Base-by-base conservation (phyloP, 1,140 invertebrate species). In the Drosophila subobscura region DNA sequence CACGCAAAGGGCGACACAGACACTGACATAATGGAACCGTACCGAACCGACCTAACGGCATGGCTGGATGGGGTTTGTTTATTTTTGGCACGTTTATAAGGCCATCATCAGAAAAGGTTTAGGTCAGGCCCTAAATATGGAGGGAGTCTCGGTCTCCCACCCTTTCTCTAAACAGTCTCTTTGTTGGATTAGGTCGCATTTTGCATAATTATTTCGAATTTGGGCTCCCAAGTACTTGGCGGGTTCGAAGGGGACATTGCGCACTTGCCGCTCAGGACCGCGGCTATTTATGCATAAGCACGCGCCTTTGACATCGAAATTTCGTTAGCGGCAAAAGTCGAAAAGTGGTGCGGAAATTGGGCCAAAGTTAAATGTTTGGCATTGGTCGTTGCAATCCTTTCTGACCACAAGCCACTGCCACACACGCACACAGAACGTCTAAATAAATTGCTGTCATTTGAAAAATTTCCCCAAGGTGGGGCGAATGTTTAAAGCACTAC, bases 381-480 rank as follows among this genome's bases (percentile, higher is more conserved):
- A 77, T 51, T 50, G 60, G 64, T 45, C 56, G 72, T 53, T 58
- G 75, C 59, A 78, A 78, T 78, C 61, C 75, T 72, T 78, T 53
- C 40, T 67, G 63, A 55, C 78, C 77, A 64, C 76, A 71, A 63
- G 46, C 33, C 58, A 27, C 42, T 45, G 41, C 46, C 42, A 45
- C 8, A 27, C 10, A 64, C 37, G 47, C 53, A 20, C 53, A 56
- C 44, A 44, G 23, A 29, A 85, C 80, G 64, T 77, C 81, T 81
- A 88, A 86, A 86, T 86, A 86, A 86, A 86, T 86, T 88, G 83
- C 61, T 88, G 78, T 81, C 83, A 86, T 88, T 86, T 86, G 52
- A 79, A 80, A 78, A 86, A 86, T 86, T 81, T 86, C 83, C 81
- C 81, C 79, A 86, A 86, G 81, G 81, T 86, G 78, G 78, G 33